Evolutionary conservation across 2,888 invertebrate species (phyloP).

Genomic region (Ashinkailepas kermadecensis): DNA sequence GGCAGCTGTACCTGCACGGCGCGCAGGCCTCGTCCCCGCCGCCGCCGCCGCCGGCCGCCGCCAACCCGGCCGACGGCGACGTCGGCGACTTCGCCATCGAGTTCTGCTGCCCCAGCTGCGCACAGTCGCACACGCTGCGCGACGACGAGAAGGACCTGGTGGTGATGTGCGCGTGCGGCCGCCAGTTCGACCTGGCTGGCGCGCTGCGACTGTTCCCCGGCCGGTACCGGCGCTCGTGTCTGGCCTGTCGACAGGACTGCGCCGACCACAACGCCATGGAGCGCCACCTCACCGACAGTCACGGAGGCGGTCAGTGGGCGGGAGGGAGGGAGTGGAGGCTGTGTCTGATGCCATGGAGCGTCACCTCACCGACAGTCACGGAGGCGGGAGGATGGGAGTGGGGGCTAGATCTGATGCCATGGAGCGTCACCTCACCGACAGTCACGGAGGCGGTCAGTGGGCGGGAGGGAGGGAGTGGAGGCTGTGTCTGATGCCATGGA

Average conservation of each 20-base stretch:
- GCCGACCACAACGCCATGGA: slow-evolving; percentile 6
- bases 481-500: too few relatives aligned
- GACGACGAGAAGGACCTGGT: background rate
- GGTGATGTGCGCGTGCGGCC: background rate
- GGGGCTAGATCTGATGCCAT: too few relatives aligned
- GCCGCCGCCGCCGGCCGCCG: background rate
- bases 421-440: too few relatives aligned
- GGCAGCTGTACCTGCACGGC: slow-evolving; percentile 20
- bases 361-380: too few relatives aligned
- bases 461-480: too few relatives aligned
- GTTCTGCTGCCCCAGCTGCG: slow-evolving; percentile 2
- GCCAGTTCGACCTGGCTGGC: background rate
- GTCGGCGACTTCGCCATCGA: background rate
- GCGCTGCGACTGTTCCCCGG: slow-evolving; percentile 1
- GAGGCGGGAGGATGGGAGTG: too few relatives aligned
- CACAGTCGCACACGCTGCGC: background rate
- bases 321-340: background rate
- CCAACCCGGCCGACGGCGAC: background rate
- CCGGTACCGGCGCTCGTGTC: background rate
- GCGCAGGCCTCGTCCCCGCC: slow-evolving; percentile 4
- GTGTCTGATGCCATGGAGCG: too few relatives aligned
- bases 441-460: too few relatives aligned
- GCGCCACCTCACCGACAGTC: background rate
- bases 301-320: background rate
- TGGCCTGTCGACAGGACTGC: background rate